A percentile compares a stretch with the other conserved stretches of the same genome.
phyloP scores from a whole-genome alignment of 2,888 invertebrate species.

The Agrotis puta region DNA sequence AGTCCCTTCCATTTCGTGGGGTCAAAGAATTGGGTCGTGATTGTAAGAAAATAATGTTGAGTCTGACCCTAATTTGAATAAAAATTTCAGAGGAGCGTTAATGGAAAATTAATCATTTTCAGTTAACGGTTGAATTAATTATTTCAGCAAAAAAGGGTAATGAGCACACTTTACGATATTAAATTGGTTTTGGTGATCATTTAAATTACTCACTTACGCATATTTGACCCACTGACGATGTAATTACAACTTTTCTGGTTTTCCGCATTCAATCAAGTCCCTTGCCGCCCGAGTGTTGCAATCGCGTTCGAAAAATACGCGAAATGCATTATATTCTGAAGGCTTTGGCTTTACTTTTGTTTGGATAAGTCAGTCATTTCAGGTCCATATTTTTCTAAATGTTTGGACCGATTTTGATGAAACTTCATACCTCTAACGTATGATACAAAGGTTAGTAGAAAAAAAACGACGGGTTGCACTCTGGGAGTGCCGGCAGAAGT shows the following conservation, averaged over 20 bases:
- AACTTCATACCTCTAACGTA: too few species aligned
- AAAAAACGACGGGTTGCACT: too few species aligned
- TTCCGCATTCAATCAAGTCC: background rate
- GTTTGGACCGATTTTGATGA: too few species aligned
- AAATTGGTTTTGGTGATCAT: slow-evolving; percentile 17
- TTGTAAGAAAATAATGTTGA: background rate
- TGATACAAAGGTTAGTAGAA: too few species aligned
- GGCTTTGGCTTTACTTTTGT: too few species aligned
- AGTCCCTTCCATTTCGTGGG: background rate
- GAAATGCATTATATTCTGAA: too few species aligned
- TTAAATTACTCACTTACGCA: slow-evolving; percentile 22
- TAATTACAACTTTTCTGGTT: slow-evolving; percentile 36
- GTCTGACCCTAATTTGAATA: slow-evolving; percentile 25
- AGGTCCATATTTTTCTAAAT: too few species aligned
- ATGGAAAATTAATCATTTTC: slow-evolving; percentile 39
- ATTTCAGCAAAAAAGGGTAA: slow-evolving; percentile 15
- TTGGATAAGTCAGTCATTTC: too few species aligned
- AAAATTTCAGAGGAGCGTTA: background rate
- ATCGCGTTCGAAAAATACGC: background rate
- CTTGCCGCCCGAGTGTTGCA: background rate
- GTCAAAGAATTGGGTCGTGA: background rate
- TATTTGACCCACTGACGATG: slow-evolving; percentile 37
- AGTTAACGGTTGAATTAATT: slow-evolving; percentile 30
- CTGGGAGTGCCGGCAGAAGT: too few species aligned
- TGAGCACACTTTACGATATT: slow-evolving; percentile 2